These are phyloP conservation scores for Cydia strobilella DNA, from an alignment of 1,140 invertebrate genomes.

Conservation along the genomic window DNA sequence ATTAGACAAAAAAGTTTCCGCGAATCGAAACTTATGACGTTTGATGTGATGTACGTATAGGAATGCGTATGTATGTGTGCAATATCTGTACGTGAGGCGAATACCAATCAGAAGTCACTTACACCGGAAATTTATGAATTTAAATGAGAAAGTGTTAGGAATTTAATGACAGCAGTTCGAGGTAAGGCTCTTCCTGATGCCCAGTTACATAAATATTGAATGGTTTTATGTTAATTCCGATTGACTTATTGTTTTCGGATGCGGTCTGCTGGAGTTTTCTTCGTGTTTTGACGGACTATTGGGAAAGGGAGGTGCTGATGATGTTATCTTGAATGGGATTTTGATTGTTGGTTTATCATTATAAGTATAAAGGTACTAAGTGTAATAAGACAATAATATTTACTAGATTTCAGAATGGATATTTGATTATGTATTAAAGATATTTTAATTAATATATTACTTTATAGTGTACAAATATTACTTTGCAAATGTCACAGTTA, in stretches of 20 bases:
- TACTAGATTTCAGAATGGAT: neutral
- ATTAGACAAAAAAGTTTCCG: conserved; percentile 25
- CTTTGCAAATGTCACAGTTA: too few species aligned
- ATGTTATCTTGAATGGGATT: conserved; percentile 1
- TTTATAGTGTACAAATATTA: too few species aligned
- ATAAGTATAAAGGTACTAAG: neutral
- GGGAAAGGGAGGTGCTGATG: conserved; percentile 21
- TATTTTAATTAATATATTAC: too few species aligned
- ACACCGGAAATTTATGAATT: conserved; percentile 80
- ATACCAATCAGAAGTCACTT: conserved; percentile 61
- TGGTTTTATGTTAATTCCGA: conserved; percentile 46
- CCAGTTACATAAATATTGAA: conserved; percentile 69
- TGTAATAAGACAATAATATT: neutral
- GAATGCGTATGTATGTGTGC: conserved; percentile 55
- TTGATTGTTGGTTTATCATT: neutral
- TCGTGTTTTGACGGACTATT: conserved; percentile 34
- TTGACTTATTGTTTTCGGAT: conserved; percentile 55
- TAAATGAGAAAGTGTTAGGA: conserved; percentile 78
- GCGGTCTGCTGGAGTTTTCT: conserved; percentile 37
- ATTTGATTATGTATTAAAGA: too few species aligned
- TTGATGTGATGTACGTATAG: conserved; percentile 39
- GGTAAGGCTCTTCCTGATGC: conserved; percentile 74
- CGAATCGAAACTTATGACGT: conserved; percentile 30
- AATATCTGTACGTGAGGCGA: conserved; percentile 67
- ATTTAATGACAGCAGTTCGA: conserved; percentile 75